Evolutionary conservation across 92 coral and sea anemone species (phyloP), one percentile per base, ranked within the genome.

Genomic region (Nematostella vectensis): DNA sequence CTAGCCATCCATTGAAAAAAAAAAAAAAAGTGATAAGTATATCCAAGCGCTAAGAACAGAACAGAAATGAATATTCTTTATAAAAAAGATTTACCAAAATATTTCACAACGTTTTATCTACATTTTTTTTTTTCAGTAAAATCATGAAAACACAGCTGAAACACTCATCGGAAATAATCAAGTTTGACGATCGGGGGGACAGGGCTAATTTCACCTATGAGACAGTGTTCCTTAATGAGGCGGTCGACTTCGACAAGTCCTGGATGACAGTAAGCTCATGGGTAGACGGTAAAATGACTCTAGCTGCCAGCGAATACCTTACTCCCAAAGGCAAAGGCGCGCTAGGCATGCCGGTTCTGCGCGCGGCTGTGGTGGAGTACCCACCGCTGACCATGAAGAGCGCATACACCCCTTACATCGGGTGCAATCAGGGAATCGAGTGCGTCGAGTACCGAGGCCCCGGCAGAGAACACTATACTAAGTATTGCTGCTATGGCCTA

Each of bases 381-480:
- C 95, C 95, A 11, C 94, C 95, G 3, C 70, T 85, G 1, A 85
- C 95, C 2, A 85, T 85, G 95, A 80, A 85, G 49, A 77, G 84
- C 13, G 51, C 22, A 30, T 58, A 62, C 25, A 75, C 58, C 44
- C 61, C 65, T n/a, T 51, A 27, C 10, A 66, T 68, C 2, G 83
- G 83, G 12, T 85, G 95, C 25, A 50, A 65, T 8, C 82, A 79
- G 48, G 95, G 95, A 0, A 20, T 85, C 23, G 62, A 54, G 18
- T 85, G 95, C 45, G 29, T 57, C 39, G 60, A 75, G 33, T 71
- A 76, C 59, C 47, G 54, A 0, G 81, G 67, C 3, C 15, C 40
- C 6, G 40, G 54, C 25, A 13, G 55, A 3, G 55, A 29, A 6
- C 61, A 67, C 31, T 71, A 33, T 11, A 81, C 76, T 15, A 79